Evolutionary conservation across 2,797 vertebrate species (phyloP).

Genomic region (Sebastiscus albofasciatus): DNA sequence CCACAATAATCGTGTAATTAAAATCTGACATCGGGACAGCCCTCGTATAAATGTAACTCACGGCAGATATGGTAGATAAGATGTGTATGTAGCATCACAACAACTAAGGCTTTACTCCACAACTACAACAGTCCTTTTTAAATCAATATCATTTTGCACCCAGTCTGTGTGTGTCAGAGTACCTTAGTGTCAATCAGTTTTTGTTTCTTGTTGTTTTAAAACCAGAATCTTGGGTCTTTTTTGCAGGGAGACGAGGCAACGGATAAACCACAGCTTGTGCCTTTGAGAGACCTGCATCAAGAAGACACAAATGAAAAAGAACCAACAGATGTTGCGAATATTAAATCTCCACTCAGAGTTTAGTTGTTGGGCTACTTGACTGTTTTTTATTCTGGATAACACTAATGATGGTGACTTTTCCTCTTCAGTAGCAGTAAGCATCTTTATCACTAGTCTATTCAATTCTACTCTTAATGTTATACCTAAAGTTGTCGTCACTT

Average conservation of each 20-base stretch:
- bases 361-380: background rate
- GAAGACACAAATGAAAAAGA: constrained; percentile 4
- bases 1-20: no score
- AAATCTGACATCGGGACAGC: background rate
- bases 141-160: background rate
- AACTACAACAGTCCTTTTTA: background rate
- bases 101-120: background rate
- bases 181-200: background rate
- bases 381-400: background rate
- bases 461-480: background rate
- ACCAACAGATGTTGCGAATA: background rate
- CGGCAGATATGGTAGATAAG: background rate
- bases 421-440: background rate
- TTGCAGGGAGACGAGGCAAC: constrained; percentile 42
- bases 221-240: background rate
- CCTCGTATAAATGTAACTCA: background rate
- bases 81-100: background rate
- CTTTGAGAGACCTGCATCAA: constrained; percentile 35
- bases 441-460: background rate
- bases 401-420: background rate
- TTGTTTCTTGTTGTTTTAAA: background rate
- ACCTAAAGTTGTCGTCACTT: background rate
- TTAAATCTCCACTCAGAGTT: background rate
- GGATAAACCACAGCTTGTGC: constrained; percentile 36
- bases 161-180: background rate